phyloP scores from a whole-genome alignment of 2,888 invertebrate genomes.

The Odontocolon sp. region DNA sequence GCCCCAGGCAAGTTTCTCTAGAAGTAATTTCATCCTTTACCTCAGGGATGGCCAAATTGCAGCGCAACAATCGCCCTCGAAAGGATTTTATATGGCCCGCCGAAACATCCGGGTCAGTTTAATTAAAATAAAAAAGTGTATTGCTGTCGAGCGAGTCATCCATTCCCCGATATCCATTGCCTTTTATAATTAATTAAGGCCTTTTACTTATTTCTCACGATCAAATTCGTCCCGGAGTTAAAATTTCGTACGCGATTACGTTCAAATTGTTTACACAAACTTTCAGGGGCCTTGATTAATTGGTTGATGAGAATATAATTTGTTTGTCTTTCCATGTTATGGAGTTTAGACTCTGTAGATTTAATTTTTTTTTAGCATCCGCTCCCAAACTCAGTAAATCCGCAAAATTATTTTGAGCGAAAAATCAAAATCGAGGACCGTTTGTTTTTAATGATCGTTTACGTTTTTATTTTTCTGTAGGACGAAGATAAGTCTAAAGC shows the following conservation, averaged over 20 bases:
- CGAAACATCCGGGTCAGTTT: conserved; percentile 65
- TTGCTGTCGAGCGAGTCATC: conserved; percentile 53
- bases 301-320: no score
- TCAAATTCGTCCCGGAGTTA: no score
- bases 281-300: no score
- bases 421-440: no score
- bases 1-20: conserved; percentile 81
- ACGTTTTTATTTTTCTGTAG: conserved; percentile 74
- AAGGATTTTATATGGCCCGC: conserved; percentile 65
- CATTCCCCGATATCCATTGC: no score
- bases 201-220: no score
- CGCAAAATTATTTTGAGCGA: conserved; percentile 30
- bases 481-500: conserved; percentile 87
- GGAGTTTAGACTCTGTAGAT: conserved; percentile 15
- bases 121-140: conserved; percentile 51
- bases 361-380: conserved; percentile 28
- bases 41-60: conserved; percentile 64
- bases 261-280: no score
- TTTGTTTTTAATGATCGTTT: background rate
- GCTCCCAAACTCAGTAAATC: conserved; percentile 3
- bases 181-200: no score
- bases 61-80: conserved; percentile 63
- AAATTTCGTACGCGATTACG: no score
- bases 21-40: conserved; percentile 66
- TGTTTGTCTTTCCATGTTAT: background rate